Evolutionary conservation across 2,888 invertebrate genomes (phyloP).

Genomic region (Tenthredo amoena): DNA sequence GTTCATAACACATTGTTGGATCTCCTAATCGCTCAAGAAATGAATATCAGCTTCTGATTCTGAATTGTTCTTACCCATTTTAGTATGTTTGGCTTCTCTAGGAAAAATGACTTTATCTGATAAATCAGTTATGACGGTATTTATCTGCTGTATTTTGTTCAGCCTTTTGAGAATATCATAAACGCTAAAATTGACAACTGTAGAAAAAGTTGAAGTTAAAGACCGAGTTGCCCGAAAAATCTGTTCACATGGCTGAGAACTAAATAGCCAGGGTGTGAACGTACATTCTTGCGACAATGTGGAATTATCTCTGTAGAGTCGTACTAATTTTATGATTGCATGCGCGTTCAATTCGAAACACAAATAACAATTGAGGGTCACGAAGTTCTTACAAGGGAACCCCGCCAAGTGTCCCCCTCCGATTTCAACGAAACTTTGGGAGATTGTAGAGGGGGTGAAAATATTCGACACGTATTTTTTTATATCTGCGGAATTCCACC

Average conservation of each 20-base stretch:
- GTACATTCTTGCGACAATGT: background rate
- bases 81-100: conserved; percentile 18
- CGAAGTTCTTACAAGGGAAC: conserved; percentile 53
- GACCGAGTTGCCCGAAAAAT: conserved; percentile 36
- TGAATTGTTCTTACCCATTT: conserved; percentile 26
- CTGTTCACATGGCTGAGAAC: conserved; percentile 35
- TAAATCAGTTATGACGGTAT: conserved; percentile 15
- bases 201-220: conserved; percentile 17
- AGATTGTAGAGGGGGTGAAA: too few relatives aligned
- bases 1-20: conserved; percentile 24
- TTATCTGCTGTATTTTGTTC: conserved; percentile 18
- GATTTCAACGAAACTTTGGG: too few relatives aligned
- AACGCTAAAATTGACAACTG: conserved; percentile 29
- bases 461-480: too few relatives aligned
- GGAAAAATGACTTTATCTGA: conserved; percentile 24
- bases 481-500: too few relatives aligned
- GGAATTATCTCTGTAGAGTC: conserved; percentile 25
- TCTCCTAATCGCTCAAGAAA: conserved; percentile 9
- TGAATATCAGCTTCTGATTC: background rate
- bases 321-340: conserved; percentile 46
- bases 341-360: conserved; percentile 55
- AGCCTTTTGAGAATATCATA: background rate
- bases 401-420: too few relatives aligned
- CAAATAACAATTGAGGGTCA: conserved; percentile 53
- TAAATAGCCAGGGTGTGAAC: conserved; percentile 33